Evolutionary conservation across 1,140 invertebrate genomes (phyloP), one percentile per base, ranked within the genome.

Genomic region (Melipona quadrifasciata): DNA sequence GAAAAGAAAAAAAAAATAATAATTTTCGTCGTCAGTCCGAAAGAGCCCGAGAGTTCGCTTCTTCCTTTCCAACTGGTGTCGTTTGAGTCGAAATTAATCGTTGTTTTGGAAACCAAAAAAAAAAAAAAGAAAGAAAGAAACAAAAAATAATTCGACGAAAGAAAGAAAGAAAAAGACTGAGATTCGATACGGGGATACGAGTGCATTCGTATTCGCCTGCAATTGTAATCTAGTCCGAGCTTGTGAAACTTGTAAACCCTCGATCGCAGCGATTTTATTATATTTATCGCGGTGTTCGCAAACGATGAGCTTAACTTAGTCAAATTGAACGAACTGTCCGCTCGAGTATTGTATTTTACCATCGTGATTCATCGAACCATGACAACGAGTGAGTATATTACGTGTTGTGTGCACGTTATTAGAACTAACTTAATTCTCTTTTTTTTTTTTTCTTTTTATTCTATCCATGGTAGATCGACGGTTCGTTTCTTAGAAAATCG

Each of bases 161-260:
- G 72, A 16, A 61, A 21, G 39, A 70, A 77, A 61, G 80, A 77
- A 57, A 88, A 86, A 80, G 87, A 87, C 79, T 57, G 75, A 87
- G 31, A 58, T 79, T 64, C 31, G 31, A 58, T 72, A 55, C 24
- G 17, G 21, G 73, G n/a, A 16, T 86, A 72, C 58, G 58, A 87
- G 72, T 79, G 87, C 51, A 84, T 74, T 58, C 80, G 79, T 78
- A 68, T 78, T 39, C 47, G 67, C 70, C 27, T 51, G 34, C 65
- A 80, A 61, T 73, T 79, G 16, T 65, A 57, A 70, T 79, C 55
- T n/a, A 61, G 68, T 85, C 87, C 82, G 85, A 19, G 34, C 80
- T 67, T 77, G 47, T 86, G 80, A 55, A 81, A 78, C 75, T 71
- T 64, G 83, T 85, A 57, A 73, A 84, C 39, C 14, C 16, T n/a